Base-by-base conservation (phyloP, 1,140 invertebrate species). In the Diorhabda carinulata region DNA sequence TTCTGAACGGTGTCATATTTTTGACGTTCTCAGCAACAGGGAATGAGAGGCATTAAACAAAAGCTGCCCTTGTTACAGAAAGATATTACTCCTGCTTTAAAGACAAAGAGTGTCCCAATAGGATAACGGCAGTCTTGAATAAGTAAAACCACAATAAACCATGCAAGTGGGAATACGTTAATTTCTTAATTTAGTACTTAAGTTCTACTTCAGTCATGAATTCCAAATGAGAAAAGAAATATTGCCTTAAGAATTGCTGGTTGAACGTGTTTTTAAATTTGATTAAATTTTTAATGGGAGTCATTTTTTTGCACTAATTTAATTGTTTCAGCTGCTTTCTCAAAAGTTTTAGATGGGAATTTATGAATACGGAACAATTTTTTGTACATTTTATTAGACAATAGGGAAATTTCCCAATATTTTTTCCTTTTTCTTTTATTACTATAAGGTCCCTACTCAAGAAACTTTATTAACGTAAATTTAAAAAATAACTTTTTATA, bases 121-220 rank as follows among this genome's bases (percentile, higher is more conserved):
- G 47, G 47, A n/a, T n/a, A 8, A 52, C 47, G n/a, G 6, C 47
- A 52, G 3, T 52, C 64, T 68, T 80, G 78, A 80, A 80, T 79
- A 80, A 80, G 70, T 79, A 79, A 79, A 78, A 70, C 71, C 73
- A 76, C 74, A 79, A 78, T 79, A 79, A 79, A 79, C 78, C 77
- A 79, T 78, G 69, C 78, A 78, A 78, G 76, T 76, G 77, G 78
- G 78, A 79, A 78, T 79, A 78, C 75, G 78, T 79, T 80, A 79
- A 80, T 80, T 80, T 79, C 78, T 79, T 79, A 80, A 80, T 80
- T 80, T 80, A 79, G 72, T 73, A 70, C 76, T 78, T 79, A 79
- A 80, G 76, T 79, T 79, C 74, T 76, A 78, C 74, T 70, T 65
- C 72, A 72, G 66, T 70, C 76, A 78, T 80, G 78, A 78, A 80